A percentile compares a stretch with the other conserved stretches of the same genome.
Evolutionary conservation across 2,113 vertebrate genomes (phyloP).

Genomic region (Rynchops niger): DNA sequence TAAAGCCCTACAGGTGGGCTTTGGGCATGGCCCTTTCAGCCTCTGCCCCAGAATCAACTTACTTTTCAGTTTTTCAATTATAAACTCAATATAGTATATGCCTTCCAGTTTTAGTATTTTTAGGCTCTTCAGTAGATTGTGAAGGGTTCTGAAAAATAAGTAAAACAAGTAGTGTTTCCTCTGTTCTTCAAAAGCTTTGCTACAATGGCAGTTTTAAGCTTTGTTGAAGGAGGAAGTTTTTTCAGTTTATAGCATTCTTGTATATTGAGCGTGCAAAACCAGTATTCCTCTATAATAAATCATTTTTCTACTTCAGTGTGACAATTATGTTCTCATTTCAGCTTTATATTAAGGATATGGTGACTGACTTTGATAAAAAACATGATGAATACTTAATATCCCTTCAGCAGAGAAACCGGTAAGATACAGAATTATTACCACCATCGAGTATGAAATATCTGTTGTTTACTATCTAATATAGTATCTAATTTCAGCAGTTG

Average conservation of each 20-base stretch:
- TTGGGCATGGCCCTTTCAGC: background rate
- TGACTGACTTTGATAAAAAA: slow-evolving; percentile 86
- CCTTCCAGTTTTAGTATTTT: background rate
- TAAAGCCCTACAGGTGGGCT: background rate
- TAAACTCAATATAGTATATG: background rate
- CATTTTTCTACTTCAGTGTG: background rate
- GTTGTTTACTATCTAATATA: background rate
- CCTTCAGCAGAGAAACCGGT: slow-evolving; percentile 95
- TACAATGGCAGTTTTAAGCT: background rate
- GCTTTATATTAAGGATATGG: slow-evolving; percentile 74
- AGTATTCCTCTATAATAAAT: background rate
- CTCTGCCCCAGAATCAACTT: background rate
- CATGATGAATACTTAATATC: slow-evolving; percentile 93
- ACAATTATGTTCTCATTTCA: slow-evolving; percentile 61
- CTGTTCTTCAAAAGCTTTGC: background rate
- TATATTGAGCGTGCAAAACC: background rate
- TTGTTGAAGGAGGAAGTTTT: background rate
- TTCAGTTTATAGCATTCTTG: background rate
- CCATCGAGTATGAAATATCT: background rate
- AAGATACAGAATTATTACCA: slow-evolving; percentile 34
- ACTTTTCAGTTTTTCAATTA: background rate
- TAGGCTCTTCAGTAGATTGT: background rate
- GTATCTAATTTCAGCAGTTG: background rate
- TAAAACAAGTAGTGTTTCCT: background rate
- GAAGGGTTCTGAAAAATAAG: background rate